Percentiles rank a stretch among this genome's conserved stretches.
Conservation (phyloP, 2,888 invertebrate species). For the Aphelenchoides bicaudatus region DNA sequence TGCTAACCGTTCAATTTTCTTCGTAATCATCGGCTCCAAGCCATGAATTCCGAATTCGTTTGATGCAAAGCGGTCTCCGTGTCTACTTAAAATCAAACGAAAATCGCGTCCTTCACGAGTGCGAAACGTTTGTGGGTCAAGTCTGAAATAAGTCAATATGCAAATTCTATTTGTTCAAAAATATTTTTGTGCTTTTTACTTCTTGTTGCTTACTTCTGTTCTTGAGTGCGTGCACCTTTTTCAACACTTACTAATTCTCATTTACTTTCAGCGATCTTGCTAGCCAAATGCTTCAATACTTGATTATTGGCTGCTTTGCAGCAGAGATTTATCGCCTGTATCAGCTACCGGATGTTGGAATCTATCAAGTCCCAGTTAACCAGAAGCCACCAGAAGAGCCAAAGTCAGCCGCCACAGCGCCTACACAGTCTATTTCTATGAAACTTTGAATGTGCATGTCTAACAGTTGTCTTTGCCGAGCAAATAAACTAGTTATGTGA, state of each 20-base stretch:
- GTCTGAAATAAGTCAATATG: slow-evolving; percentile 3
- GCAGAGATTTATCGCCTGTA: slow-evolving; percentile 8
- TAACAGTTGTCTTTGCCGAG: neutral
- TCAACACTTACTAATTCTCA: neutral
- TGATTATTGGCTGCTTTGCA: neutral
- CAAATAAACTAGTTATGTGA: slow-evolving; percentile 10
- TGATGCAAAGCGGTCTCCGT: slow-evolving; percentile 9
- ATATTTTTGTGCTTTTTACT: neutral
- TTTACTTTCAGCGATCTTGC: neutral
- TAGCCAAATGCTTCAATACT: neutral
- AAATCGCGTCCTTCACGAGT: slow-evolving; percentile 1
- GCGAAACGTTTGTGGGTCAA: slow-evolving; percentile 7
- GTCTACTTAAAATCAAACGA: neutral
- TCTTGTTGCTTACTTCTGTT: neutral
- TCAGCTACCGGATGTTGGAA: neutral
- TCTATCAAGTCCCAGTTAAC: too few species aligned
- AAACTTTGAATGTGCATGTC: neutral
- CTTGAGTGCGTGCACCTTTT: neutral
- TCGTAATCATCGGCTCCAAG: slow-evolving; percentile 3
- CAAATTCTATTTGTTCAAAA: neutral
- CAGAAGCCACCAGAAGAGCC: neutral
- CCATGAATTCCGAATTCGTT: slow-evolving; percentile 2
- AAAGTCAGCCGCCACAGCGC: neutral
- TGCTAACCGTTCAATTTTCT: slow-evolving; percentile 24
- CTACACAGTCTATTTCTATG: neutral